Base-by-base conservation (phyloP, 53 echinoderm and acorn worm genomes). In the Holothuria leucospilota region DNA sequence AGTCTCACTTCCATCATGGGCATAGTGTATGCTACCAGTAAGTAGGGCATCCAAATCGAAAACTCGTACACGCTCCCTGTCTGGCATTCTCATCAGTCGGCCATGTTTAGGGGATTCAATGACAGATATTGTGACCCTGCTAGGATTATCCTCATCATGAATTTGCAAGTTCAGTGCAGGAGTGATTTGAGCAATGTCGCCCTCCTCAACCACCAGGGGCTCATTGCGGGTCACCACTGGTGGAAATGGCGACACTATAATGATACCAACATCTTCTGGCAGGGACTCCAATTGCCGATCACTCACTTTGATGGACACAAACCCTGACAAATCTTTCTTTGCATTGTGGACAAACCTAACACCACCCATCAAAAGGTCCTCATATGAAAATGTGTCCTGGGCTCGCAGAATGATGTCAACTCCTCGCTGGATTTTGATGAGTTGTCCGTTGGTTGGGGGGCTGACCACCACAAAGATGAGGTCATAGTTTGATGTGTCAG, bases 1-100 rank as follows among this genome's bases (percentile, higher is more conserved):
- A 0, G 99, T 95, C 82, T 99, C 99, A 56, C 93, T 95, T 13
- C 99, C 99, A 64, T 95, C 94, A 52, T 95, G 99, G 23, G 86
- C 92, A 63, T 99, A 99, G 81, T 89, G 88, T 46, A 99, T 81
- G 34, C 86, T 84, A 20, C 99, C 99, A 27, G 27, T 59, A 28
- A 85, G 65, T n/a, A 95, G 85, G 29, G 88, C 93, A 26, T 92
- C 92, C 30, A 95, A 60, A 6, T 68, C 79, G 41, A 99, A 99
- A 2, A 64, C 63, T 39, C 86, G 62, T 6, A 92, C 74, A 23
- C 90, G 70, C 8, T 90, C 68, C 81, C 93, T 59, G 13, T 91
- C 90, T 2, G 93, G 95, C 1, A 94, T 67, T 13, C 84, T 88
- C 67, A 95, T 56, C 59, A 99, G 85, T 68, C 86, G 82, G 6